These are phyloP conservation scores for Listronotus oregonensis DNA, from an alignment of 1,140 invertebrate species.

Conservation along the genomic window DNA sequence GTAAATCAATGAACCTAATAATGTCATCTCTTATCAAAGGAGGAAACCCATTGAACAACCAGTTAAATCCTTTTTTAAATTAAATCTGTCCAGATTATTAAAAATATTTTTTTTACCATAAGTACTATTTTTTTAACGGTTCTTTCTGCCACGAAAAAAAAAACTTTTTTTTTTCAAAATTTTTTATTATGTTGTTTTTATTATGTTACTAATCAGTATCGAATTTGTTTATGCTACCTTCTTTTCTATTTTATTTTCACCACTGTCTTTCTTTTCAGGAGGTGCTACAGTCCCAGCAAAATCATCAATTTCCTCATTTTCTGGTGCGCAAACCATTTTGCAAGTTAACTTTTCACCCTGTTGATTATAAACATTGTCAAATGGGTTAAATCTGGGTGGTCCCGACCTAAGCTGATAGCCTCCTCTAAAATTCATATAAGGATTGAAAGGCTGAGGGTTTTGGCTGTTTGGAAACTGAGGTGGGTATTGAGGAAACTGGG, in stretches of 20 bases:
- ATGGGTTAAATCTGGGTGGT: conserved; percentile 15
- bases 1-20: too few species aligned
- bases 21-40: too few species aligned
- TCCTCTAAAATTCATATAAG: not conserved
- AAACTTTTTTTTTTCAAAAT: too few species aligned
- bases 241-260: conserved; percentile 21
- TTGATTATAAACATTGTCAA: conserved; percentile 22
- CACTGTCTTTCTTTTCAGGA: conserved; percentile 20
- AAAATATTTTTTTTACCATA: too few species aligned
- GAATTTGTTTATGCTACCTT: not conserved
- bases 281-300: not conserved
- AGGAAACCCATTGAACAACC: too few species aligned
- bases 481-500: conserved; percentile 17
- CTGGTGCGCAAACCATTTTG: conserved; percentile 25
- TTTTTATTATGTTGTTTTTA: too few species aligned
- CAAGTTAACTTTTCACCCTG: conserved; percentile 26
- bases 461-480: not conserved
- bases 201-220: too few species aligned
- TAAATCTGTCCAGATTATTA: too few species aligned
- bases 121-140: too few species aligned
- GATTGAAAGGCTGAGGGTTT: not conserved
- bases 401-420: conserved; percentile 7
- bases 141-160: too few species aligned
- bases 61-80: too few species aligned
- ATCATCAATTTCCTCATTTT: conserved; percentile 8